A percentile compares a stretch with the other conserved stretches of the same genome.
These are phyloP conservation scores for Trialeurodes vaporariorum DNA, from an alignment of 1,140 invertebrate genomes.

Conservation along the genomic window DNA sequence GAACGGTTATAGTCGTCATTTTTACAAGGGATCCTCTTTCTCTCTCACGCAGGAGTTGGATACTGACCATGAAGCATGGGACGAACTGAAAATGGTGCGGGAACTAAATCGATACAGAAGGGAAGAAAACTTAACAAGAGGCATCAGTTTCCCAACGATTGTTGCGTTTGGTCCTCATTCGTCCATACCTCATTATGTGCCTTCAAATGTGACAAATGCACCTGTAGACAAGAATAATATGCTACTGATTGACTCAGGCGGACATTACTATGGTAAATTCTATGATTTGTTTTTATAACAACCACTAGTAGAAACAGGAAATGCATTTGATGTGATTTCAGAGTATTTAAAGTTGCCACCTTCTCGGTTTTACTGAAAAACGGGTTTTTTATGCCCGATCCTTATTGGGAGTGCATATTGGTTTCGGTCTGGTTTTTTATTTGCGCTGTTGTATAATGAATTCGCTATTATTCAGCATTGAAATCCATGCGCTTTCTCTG, in stretches of 20 bases:
- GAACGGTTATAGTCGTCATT: too few species aligned
- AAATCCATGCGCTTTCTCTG: too few species aligned
- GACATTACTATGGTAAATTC: conserved; percentile 42
- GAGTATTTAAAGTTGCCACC: too few species aligned
- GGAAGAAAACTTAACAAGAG: conserved; percentile 53
- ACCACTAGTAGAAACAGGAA: too few species aligned
- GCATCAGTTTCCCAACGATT: conserved; percentile 76
- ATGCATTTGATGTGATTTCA: too few species aligned
- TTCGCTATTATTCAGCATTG: too few species aligned
- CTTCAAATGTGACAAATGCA: conserved; percentile 56
- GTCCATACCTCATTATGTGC: conserved; percentile 83
- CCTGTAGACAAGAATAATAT: conserved; percentile 45
- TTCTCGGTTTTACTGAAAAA: too few species aligned
- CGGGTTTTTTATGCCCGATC: too few species aligned
- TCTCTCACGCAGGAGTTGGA: conserved; percentile 17
- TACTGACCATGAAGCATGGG: conserved; percentile 39
- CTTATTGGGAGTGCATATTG: too few species aligned
- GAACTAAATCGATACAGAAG: conserved; percentile 50
- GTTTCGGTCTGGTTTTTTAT: too few species aligned
- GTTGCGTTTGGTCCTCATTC: conserved; percentile 78
- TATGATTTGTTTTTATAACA: too few species aligned
- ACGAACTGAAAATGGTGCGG: conserved; percentile 54
- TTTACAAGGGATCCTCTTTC: conserved; percentile 8
- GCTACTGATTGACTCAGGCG: conserved; percentile 45
- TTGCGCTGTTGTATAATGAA: too few species aligned